Base-by-base conservation (phyloP, 1,140 invertebrate species). In the Venustaconcha ellipsiformis region DNA sequence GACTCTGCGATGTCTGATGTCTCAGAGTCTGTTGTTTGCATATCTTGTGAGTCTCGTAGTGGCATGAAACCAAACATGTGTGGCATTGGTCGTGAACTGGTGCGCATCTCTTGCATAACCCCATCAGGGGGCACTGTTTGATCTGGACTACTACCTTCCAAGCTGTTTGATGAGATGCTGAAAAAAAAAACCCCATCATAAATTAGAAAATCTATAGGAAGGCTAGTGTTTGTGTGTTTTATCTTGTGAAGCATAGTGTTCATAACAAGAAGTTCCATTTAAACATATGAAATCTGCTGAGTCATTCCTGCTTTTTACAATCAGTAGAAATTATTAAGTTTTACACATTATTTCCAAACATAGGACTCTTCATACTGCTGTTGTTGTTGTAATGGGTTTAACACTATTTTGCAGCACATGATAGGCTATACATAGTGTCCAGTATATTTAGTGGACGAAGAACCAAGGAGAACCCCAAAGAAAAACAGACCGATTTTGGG, bases 1-100 rank as follows among this genome's bases (percentile, higher is more conserved):
- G 80, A 79, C 62, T 84, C 83, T 11, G 74, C 78, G 18, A 86
- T 80, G 66, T 84, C 80, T 5, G 83, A 80, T 48, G 79, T 80
- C 64, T 84, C 83, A 56, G 83, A 84, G 70, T 84, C 83, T 65
- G 84, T 84, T 57, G 83, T 84, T 76, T 84, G 84, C 78, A 86
- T 84, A 58, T 83, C 81, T 56, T 83, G 68, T 57, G 81, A 78
- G 57, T 81, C 78, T 18, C 70, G 57, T 15, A 79, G 68, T n/a
- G 86, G 82, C 80, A 84, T 82, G 71, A 86, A 83, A 17, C 78
- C 78, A 58, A 80, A 82, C 73, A 81, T 78, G 63, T 82, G 72
- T 57, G 76, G 68, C n/a, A 75, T 67, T 56, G 74, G 78, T 23
- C 67, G 68, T 18, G 65, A 72, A 14, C 23, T 64, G 6, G 37